phyloP scores from a whole-genome alignment of 2,797 vertebrate genomes.

The Neomorphus geoffroyi region DNA sequence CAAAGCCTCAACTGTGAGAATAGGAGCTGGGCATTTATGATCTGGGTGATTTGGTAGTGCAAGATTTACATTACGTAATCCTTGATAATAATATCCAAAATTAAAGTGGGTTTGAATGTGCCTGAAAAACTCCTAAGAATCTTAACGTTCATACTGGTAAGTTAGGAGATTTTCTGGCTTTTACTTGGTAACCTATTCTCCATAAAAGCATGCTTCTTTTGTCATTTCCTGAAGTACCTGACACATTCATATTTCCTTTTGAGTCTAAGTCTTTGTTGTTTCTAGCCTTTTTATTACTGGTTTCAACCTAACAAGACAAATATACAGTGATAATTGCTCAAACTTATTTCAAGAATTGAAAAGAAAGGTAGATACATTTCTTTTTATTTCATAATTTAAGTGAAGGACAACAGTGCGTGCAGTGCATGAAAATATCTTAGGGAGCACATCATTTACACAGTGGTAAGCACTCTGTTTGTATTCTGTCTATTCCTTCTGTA shows the following conservation, averaged over 20 bases:
- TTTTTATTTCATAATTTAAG: constrained; percentile 72
- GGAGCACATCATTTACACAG: constrained; percentile 57
- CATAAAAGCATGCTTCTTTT: constrained; percentile 28
- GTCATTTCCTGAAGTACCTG: not conserved
- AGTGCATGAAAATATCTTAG: constrained; percentile 53
- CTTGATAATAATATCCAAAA: not conserved
- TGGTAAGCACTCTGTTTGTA: constrained; percentile 61
- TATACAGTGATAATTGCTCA: constrained; percentile 64
- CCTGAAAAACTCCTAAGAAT: constrained; percentile 14
- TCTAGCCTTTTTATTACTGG: constrained; percentile 58
- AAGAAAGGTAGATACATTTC: constrained; percentile 68
- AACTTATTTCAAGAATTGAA: constrained; percentile 73
- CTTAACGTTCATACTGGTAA: constrained; percentile 9
- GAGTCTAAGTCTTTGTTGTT: constrained; percentile 37
- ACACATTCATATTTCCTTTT: constrained; percentile 31
- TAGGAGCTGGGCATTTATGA: not conserved
- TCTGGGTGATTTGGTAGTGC: not conserved
- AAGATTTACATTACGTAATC: not conserved
- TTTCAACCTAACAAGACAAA: constrained; percentile 66
- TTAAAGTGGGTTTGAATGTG: not conserved
- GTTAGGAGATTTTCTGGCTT: constrained; percentile 11
- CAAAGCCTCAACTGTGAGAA: not conserved
- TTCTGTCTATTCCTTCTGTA: constrained; percentile 65
- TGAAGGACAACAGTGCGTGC: constrained; percentile 66
- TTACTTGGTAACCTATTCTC: constrained; percentile 19